Conservation (phyloP, 2,888 invertebrate species). For the Pelosia muscerda region DNA sequence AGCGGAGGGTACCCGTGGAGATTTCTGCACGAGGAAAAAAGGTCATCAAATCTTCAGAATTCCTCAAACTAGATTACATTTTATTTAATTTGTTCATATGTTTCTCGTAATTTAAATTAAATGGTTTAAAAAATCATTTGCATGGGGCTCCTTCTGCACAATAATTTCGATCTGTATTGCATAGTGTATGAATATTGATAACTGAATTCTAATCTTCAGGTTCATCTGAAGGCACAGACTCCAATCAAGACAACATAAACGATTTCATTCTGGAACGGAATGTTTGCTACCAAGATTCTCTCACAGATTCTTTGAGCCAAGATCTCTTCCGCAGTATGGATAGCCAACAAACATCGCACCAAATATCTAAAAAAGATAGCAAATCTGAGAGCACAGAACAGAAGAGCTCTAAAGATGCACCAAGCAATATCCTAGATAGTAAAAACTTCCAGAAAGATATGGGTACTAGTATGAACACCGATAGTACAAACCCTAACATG, state of each 20-base stretch:
- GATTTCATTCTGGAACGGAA: slow-evolving; percentile 83
- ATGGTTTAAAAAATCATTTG: too few species aligned
- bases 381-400: slow-evolving; percentile 77
- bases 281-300: slow-evolving; percentile 82
- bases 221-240: slow-evolving; percentile 77
- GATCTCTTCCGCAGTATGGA: slow-evolving; percentile 76
- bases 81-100: too few species aligned
- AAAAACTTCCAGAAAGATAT: slow-evolving; percentile 70
- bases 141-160: too few species aligned
- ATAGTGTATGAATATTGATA: too few species aligned
- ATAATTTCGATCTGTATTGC: too few species aligned
- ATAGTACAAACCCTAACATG: slow-evolving; percentile 80
- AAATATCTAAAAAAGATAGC: slow-evolving; percentile 68
- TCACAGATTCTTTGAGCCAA: slow-evolving; percentile 80
- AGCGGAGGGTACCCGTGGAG: too few species aligned
- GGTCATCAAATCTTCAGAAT: too few species aligned
- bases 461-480: slow-evolving; percentile 72
- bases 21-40: too few species aligned
- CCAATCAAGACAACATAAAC: slow-evolving; percentile 77
- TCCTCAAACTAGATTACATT: too few species aligned
- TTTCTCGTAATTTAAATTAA: too few species aligned
- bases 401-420: slow-evolving; percentile 77
- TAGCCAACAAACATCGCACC: slow-evolving; percentile 67
- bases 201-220: slow-evolving; percentile 56
- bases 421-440: slow-evolving; percentile 76